Evolutionary conservation across 2,888 invertebrate genomes (phyloP).

Genomic region (Byasa hedistus): DNA sequence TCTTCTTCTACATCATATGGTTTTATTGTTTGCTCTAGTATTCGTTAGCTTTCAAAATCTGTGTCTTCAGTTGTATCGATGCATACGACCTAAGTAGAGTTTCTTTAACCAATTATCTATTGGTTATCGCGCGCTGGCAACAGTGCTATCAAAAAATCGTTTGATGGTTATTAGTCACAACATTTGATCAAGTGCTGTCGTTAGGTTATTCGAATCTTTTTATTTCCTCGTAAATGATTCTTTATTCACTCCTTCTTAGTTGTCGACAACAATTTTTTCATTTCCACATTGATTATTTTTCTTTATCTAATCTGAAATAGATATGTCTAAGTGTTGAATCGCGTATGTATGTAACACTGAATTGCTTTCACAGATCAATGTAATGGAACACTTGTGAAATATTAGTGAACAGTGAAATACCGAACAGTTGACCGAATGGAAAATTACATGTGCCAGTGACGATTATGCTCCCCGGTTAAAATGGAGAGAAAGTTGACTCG

Average conservation of each 20-base stretch:
- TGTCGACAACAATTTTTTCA: background rate
- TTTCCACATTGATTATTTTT: background rate
- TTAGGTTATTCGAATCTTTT: constrained; percentile 11
- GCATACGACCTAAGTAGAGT: background rate
- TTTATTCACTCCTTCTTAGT: background rate
- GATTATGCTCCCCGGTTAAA: constrained; percentile 26
- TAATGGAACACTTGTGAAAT: constrained; percentile 31
- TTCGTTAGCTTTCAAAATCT: constrained; percentile 5
- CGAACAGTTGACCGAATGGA: constrained; percentile 26
- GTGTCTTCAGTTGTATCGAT: background rate
- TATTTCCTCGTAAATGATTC: background rate
- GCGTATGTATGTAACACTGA: background rate
- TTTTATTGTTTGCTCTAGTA: constrained; percentile 28
- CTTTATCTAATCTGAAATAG: background rate
- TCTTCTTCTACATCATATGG: background rate
- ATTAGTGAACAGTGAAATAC: constrained; percentile 19
- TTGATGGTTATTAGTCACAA: constrained; percentile 41
- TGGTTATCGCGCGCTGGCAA: constrained; percentile 33
- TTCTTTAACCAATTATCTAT: background rate
- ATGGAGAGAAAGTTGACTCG: constrained; percentile 77
- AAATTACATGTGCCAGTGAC: constrained; percentile 21
- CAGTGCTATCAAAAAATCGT: constrained; percentile 29
- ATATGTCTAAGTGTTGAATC: background rate
- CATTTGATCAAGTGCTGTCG: constrained; percentile 41
- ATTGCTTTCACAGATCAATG: constrained; percentile 28